Base-by-base conservation (phyloP, 2,888 invertebrate genomes). In the Andrena minutula region DNA sequence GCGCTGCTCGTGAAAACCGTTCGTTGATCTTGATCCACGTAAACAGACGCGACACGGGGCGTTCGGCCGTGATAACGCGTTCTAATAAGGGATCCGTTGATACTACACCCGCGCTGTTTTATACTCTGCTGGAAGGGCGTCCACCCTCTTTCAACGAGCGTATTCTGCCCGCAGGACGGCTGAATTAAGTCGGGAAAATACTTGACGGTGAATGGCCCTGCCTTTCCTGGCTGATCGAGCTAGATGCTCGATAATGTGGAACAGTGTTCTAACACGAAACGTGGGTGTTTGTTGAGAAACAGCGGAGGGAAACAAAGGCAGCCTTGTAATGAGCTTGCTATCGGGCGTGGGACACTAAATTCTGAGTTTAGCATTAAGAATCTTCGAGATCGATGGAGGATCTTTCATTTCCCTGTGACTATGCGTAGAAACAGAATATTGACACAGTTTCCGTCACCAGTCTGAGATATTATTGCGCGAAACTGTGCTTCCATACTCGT, bases 141-240 rank as follows among this genome's bases (percentile, higher is more conserved):
- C 70, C 47, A 35, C 26, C 58, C 32, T n/a, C 16, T 65, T 47
- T 77, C 56, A 41, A 26, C 53, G 47, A 4, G 7, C 53, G 6
- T 41, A 49, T 35, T 35, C 51, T 26, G 61, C 70, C 51, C 51
- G 61, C 10, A 10, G 71, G 16, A 23, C 20, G 61, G 6, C 28
- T 10, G 47, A 60, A 75, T 60, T 65, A 66, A 77, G 75, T 66
- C 26, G 16, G 58, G 65, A 35, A 74, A 77, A 77, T 66, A 60
- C 35, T 68, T 30, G 60, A 32, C 41, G 20, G 20, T 26, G 53
- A 32, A 56, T 20, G 28, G 35, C 41, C 51, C 23, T 3, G 26
- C 26, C 32, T 30, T 74, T 26, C 30, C 41, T 47, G n/a, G 30
- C 5, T 41, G 75, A 75, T 30, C 7, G 2, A 35, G 49, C 30